A percentile compares a stretch with the other conserved stretches of the same genome.
Conservation (phyloP, 1,140 invertebrate species). For the Apis laboriosa region DNA sequence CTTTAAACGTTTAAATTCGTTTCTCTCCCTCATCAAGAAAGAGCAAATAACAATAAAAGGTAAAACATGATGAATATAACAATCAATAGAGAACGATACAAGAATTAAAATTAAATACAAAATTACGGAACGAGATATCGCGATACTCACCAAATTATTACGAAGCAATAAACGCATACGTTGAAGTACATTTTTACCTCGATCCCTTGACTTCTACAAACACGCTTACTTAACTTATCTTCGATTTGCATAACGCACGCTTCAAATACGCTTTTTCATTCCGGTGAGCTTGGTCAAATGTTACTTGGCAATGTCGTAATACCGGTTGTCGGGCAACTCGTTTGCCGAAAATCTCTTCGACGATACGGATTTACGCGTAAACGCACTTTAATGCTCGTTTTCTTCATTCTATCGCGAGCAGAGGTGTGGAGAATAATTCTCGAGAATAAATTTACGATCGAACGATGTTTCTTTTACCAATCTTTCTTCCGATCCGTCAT, state of each 20-base stretch:
- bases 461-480: too few species aligned
- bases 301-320: conserved; percentile 30
- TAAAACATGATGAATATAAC: too few species aligned
- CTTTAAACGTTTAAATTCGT: too few species aligned
- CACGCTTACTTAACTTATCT: neutral
- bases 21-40: too few species aligned
- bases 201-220: conserved; percentile 14
- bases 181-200: conserved; percentile 25
- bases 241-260: conserved; percentile 27
- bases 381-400: neutral
- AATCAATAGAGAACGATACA: neutral
- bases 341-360: conserved; percentile 30
- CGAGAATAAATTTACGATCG: too few species aligned
- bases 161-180: neutral
- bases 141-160: neutral
- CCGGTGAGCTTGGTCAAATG: conserved; percentile 10
- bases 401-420: neutral
- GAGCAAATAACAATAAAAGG: too few species aligned
- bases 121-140: neutral
- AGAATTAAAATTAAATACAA: neutral
- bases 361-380: neutral
- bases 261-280: conserved; percentile 40
- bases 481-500: neutral
- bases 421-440: too few species aligned
- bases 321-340: conserved; percentile 26